These are phyloP conservation scores for Polydrusus pterygomalis DNA, from an alignment of 2,888 invertebrate species.

Conservation along the genomic window DNA sequence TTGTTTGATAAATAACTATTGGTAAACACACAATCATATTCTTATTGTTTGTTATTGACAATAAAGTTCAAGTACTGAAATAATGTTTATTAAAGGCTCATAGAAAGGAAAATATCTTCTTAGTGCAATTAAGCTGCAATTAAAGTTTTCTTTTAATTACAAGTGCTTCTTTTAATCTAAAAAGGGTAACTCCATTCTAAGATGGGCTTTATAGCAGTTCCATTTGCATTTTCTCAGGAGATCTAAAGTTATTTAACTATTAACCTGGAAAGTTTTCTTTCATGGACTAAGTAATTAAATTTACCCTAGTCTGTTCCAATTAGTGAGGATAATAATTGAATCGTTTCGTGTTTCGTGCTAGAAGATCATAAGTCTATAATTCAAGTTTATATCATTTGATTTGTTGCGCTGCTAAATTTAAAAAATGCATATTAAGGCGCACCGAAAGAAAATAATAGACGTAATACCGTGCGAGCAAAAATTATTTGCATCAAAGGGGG, in stretches of 20 bases:
- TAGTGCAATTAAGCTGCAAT: slow-evolving; percentile 23
- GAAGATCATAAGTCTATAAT: no score
- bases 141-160: slow-evolving; percentile 35
- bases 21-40: no score
- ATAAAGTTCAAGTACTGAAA: no score
- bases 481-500: no score
- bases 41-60: no score
- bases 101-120: neutral
- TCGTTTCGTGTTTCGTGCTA: no score
- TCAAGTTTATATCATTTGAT: neutral
- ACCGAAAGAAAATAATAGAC: no score
- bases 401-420: no score
- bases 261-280: slow-evolving; percentile 23
- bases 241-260: slow-evolving; percentile 31
- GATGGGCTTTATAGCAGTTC: slow-evolving; percentile 31
- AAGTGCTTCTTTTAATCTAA: slow-evolving; percentile 26
- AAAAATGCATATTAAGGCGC: no score
- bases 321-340: neutral
- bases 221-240: slow-evolving; percentile 40
- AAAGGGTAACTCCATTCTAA: slow-evolving; percentile 28
- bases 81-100: no score
- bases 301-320: slow-evolving; percentile 1
- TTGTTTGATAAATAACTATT: no score
- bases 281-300: slow-evolving; percentile 19
- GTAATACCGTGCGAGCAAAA: no score